Evolutionary conservation across 2,888 invertebrate genomes (phyloP).

Genomic region (Terebella lapidaria): DNA sequence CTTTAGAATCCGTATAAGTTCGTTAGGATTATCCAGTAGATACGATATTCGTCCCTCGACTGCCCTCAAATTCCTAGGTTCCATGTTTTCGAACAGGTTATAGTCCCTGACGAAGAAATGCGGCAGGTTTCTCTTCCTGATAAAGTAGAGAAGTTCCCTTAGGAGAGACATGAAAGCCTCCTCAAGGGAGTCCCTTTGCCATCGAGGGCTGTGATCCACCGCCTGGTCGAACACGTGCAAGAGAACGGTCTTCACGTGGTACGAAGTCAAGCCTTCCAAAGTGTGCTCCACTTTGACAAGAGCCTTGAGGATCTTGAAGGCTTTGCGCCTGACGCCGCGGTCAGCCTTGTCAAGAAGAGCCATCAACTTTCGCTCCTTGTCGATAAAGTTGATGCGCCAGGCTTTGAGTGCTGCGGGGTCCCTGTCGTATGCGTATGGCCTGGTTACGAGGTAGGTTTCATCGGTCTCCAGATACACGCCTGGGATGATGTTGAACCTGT

Average conservation of each 20-base stretch:
- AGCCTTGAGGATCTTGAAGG: conserved; percentile 27
- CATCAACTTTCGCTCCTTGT: conserved; percentile 27
- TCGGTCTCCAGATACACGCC: conserved; percentile 9
- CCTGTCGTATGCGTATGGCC: conserved; percentile 27
- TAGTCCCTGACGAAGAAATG: conserved; percentile 37
- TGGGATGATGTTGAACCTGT: conserved; percentile 14
- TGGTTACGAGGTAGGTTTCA: conserved; percentile 15
- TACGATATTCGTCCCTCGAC: background rate
- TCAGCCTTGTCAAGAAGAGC: conserved; percentile 29
- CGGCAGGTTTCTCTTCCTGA: conserved; percentile 28
- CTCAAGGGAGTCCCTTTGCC: conserved; percentile 36
- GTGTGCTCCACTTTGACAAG: conserved; percentile 29
- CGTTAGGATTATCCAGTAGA: background rate
- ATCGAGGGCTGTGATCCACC: conserved; percentile 37
- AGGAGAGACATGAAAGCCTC: conserved; percentile 33
- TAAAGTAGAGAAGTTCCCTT: conserved; percentile 29
- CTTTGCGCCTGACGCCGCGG: conserved; percentile 27
- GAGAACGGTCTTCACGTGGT: conserved; percentile 39
- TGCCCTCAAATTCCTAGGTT: conserved; percentile 2
- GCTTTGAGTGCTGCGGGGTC: conserved; percentile 27
- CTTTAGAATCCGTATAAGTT: background rate
- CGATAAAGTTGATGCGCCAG: conserved; percentile 28
- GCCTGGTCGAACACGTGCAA: conserved; percentile 38
- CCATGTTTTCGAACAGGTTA: conserved; percentile 31
- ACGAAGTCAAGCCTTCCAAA: conserved; percentile 28